phyloP scores from a whole-genome alignment of 2,113 vertebrate genomes.

The Hypomesus transpacificus region DNA sequence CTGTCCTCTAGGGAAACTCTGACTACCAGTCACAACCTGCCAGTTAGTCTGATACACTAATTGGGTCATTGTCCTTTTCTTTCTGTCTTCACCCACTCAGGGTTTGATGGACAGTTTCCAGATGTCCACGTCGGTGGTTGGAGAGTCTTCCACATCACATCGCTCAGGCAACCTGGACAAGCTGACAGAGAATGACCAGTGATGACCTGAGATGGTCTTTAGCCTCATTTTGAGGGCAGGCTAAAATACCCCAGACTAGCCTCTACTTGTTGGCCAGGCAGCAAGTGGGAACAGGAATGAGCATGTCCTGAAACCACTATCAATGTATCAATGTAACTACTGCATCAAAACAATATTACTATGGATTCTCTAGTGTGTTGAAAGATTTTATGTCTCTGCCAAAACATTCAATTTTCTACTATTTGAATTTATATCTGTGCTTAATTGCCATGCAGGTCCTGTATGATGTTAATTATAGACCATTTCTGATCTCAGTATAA shows the following conservation, averaged over 20 bases:
- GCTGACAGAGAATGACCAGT: conserved; percentile 60
- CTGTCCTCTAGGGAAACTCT: too few relatives aligned
- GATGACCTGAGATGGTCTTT: conserved; percentile 52
- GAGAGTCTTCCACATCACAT: conserved; percentile 12
- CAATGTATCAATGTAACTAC: too few relatives aligned
- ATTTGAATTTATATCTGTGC: conserved; percentile 8
- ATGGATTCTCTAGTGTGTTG: not conserved
- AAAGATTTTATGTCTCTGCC: conserved; percentile 3
- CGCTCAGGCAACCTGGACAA: conserved; percentile 57
- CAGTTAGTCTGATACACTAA: too few relatives aligned
- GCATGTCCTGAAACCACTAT: too few relatives aligned
- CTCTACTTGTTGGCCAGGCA: not conserved
- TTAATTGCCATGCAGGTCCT: conserved; percentile 7
- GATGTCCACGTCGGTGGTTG: conserved; percentile 11
- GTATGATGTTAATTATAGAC: conserved; percentile 3
- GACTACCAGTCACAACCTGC: too few relatives aligned
- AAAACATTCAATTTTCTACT: conserved; percentile 13
- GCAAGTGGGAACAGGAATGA: too few relatives aligned
- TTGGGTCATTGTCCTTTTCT: conserved; percentile 4
- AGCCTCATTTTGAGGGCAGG: not conserved
- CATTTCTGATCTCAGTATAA: conserved; percentile 5
- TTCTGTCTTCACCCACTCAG: conserved; percentile 30
- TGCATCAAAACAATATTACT: conserved; percentile 11
- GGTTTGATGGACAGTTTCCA: conserved; percentile 40
- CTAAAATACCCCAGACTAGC: not conserved